Base-by-base conservation (phyloP, 2,888 invertebrate species). In the Julus scanicus region DNA sequence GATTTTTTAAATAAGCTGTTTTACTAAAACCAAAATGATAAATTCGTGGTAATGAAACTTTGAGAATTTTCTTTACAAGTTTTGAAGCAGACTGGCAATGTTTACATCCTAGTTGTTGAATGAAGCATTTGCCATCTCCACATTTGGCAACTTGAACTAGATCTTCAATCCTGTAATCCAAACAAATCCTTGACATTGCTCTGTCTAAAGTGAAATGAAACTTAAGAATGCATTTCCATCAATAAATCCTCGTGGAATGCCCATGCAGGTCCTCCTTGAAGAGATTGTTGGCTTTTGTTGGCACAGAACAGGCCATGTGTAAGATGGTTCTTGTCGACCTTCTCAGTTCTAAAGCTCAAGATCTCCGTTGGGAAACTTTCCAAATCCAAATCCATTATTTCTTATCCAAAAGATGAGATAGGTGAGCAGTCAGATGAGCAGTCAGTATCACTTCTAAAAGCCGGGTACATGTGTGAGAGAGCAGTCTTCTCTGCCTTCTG, bases 281-380 rank as follows among this genome's bases (percentile, higher is more conserved):
- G 37, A 37, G 80, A 80, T 37, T 37, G 80, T 80, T 80, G 80
- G 80, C 80, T 80, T 80, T 80, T 80, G 80, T 37, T 80, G 37
- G 80, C 80, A 37, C 37, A 37, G 80, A 5, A 15, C 29, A 39
- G 37, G 9, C 37, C 63, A 20, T 44, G 44, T 44, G 44, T 29
- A 20, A 71, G 15, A 80, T 37, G 37, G 80, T 80, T 8, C 37
- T 80, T 29, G 8, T 80, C 80, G 37, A 80, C 37, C 37, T 80
- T 80, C 37, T 37, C 11, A 37, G 13, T 80, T 11, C 37, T 2
- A 80, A 80, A 29, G 71, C 29, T 29, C 29, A 11, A 1, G 71
- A 37, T 71, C 37, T 80, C 15, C 80, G 13, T 80, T 80, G 80
- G 80, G 80, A 80, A 80, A 15, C 80, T 80, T 37, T 80, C 80